A percentile compares a stretch with the other conserved stretches of the same genome.
Conservation (phyloP, 2,113 vertebrate species). For the Petrocephalus zakoni region DNA sequence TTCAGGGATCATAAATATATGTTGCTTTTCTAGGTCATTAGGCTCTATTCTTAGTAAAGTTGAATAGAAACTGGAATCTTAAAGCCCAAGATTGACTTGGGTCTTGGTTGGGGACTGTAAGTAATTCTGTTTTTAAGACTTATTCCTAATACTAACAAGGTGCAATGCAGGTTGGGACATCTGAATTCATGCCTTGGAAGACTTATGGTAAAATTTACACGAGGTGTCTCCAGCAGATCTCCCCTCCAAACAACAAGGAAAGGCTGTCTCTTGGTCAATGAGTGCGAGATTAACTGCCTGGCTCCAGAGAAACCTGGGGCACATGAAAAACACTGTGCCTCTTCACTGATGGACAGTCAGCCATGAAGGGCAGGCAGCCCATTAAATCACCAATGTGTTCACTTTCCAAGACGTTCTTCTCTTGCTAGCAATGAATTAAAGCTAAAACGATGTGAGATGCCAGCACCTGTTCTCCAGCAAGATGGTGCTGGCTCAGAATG, state of each 20-base stretch:
- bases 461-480: constrained; percentile 34
- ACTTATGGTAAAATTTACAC: not conserved
- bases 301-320: not conserved
- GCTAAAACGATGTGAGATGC: constrained; percentile 25
- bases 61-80: not conserved
- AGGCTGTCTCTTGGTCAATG: constrained; percentile 9
- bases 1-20: not conserved
- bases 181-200: not conserved
- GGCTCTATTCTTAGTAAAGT: not conserved
- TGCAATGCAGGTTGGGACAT: not conserved
- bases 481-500: not conserved
- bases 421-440: constrained; percentile 41
- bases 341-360: constrained; percentile 20
- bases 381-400: constrained; percentile 35
- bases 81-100: not conserved
- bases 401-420: constrained; percentile 28
- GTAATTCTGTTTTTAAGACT: not conserved
- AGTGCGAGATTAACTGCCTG: constrained; percentile 17
- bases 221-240: not conserved
- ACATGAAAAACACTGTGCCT: not conserved
- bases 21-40: not conserved
- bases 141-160: not conserved
- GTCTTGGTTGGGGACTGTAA: not conserved
- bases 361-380: constrained; percentile 23
- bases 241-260: not conserved